These are phyloP conservation scores for Cantharis flavilabris DNA, from an alignment of 2,888 invertebrate genomes.

Conservation along the genomic window DNA sequence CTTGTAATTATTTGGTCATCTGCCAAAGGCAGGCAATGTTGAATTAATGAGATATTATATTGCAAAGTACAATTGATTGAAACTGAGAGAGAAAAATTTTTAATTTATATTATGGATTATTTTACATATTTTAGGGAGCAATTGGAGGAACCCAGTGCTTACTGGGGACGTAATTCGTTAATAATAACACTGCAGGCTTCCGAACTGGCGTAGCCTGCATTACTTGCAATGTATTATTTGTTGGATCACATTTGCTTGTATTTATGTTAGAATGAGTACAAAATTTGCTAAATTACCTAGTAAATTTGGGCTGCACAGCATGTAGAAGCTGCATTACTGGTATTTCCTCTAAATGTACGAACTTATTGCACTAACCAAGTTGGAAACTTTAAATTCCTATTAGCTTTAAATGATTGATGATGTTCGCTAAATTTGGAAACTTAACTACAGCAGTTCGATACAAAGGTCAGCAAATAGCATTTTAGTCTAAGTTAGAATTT, in stretches of 20 bases:
- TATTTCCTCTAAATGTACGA: background rate
- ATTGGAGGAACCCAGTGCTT: background rate
- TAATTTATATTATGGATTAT: too few relatives aligned
- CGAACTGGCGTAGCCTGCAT: background rate
- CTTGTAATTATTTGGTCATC: too few relatives aligned
- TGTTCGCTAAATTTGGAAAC: background rate
- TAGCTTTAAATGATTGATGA: conserved; percentile 22
- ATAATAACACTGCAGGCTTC: background rate
- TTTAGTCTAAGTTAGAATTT: background rate
- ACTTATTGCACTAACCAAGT: background rate
- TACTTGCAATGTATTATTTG: background rate
- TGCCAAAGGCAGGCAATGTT: too few relatives aligned
- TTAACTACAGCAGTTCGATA: conserved; percentile 9
- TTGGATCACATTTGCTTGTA: background rate
- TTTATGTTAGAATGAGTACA: background rate
- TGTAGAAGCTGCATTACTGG: background rate
- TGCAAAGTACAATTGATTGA: too few relatives aligned
- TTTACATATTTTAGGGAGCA: background rate
- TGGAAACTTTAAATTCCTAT: conserved; percentile 22
- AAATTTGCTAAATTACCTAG: background rate
- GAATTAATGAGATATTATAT: too few relatives aligned
- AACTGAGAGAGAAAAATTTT: too few relatives aligned
- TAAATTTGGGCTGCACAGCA: background rate
- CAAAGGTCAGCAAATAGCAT: conserved; percentile 7
- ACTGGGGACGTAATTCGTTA: too few relatives aligned